A percentile compares a stretch with the other conserved stretches of the same genome.
phyloP scores from a whole-genome alignment of 2,888 invertebrate genomes.

The Melanotus villosus region DNA sequence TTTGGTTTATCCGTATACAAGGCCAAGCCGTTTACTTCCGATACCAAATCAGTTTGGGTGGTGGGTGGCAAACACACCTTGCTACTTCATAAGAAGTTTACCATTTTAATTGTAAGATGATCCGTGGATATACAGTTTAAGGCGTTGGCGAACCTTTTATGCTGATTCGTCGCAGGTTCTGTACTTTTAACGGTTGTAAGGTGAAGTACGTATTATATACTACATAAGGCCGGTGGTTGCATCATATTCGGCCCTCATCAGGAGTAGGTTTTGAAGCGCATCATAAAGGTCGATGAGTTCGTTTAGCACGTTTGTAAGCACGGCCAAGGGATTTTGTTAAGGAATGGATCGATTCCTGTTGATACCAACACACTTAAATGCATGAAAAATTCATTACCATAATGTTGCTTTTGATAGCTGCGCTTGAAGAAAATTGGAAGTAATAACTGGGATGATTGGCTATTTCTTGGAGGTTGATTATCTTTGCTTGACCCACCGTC shows the following conservation, averaged over 20 bases:
- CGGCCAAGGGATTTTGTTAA: not conserved
- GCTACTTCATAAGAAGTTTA: slow-evolving; percentile 22
- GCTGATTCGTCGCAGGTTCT: not conserved
- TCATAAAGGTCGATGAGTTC: not conserved
- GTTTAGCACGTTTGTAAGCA: not conserved
- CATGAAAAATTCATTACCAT: slow-evolving; percentile 29
- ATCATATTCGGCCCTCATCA: slow-evolving; percentile 14
- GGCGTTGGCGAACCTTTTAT: not conserved
- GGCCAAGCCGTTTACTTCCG: slow-evolving; percentile 25
- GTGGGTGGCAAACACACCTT: slow-evolving; percentile 35
- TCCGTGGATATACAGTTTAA: not conserved
- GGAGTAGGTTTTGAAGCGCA: not conserved
- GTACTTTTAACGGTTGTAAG: slow-evolving; percentile 10
- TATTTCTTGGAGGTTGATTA: not conserved
- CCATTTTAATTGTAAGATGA: not conserved
- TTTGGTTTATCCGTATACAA: slow-evolving; percentile 1
- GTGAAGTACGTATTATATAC: slow-evolving; percentile 8
- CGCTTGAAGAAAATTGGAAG: slow-evolving; percentile 39
- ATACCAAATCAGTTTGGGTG: slow-evolving; percentile 25
- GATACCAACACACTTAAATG: not conserved
- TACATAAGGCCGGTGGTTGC: not conserved
- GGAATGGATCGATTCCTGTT: slow-evolving; percentile 9
- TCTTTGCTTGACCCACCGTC: too few species aligned
- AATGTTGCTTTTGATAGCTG: slow-evolving; percentile 39
- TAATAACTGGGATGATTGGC: slow-evolving; percentile 40